A percentile compares a stretch with the other conserved stretches of the same genome.
Evolutionary conservation across 2,113 vertebrate species (phyloP).

Genomic region (Xiphorhynchus elegans): DNA sequence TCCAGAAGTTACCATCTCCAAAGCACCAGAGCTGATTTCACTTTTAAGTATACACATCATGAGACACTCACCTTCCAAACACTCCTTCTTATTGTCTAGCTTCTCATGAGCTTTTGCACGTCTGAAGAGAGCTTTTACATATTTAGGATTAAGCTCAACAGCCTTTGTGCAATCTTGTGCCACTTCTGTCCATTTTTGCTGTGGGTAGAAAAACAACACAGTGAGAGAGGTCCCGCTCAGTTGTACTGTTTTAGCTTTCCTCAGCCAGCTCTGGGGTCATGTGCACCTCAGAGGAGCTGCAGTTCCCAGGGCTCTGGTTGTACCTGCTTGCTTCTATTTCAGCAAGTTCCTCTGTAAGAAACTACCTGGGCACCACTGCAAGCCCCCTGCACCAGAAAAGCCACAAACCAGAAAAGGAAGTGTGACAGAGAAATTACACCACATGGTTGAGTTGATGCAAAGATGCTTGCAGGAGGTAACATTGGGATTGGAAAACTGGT

Average conservation of each 20-base stretch:
- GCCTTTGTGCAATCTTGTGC: slow-evolving; percentile 93
- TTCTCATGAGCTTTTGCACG: slow-evolving; percentile 95
- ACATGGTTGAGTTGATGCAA: background rate
- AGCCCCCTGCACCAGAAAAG: background rate
- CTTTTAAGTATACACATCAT: background rate
- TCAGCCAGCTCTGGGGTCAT: background rate
- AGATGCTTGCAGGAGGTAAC: background rate
- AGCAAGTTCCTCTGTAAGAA: background rate
- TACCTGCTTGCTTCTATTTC: background rate
- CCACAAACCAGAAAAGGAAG: background rate
- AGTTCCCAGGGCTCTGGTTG: background rate
- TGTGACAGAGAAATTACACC: background rate
- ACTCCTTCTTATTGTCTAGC: slow-evolving; percentile 96
- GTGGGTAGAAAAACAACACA: slow-evolving; percentile 37
- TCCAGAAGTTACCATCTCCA: background rate
- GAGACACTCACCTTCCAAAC: slow-evolving; percentile 89
- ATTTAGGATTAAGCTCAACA: slow-evolving; percentile 94
- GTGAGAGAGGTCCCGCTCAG: background rate
- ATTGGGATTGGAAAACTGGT: background rate
- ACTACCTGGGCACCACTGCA: background rate
- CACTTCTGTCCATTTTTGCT: slow-evolving; percentile 97
- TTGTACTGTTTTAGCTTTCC: background rate
- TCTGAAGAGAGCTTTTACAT: slow-evolving; percentile 96
- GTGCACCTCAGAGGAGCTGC: background rate
- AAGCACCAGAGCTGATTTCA: background rate